Evolutionary conservation across 2,113 vertebrate genomes (phyloP).

Genomic region (Lepus americanus): DNA sequence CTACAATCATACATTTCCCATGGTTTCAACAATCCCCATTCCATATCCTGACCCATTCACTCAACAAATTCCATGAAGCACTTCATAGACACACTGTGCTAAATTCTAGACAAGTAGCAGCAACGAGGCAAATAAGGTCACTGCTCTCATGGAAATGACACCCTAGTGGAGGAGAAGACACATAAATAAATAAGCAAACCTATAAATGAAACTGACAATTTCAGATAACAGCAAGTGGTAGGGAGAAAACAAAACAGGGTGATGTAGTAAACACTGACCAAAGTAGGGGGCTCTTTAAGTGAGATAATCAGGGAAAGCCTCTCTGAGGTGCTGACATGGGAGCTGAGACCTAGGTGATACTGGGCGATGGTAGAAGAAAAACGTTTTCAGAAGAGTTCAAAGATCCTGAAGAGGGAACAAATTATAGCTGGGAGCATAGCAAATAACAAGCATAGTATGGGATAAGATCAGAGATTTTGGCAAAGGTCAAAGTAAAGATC

Average conservation of each 20-base stretch:
- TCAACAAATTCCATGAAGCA: conserved; percentile 15
- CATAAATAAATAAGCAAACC: neutral
- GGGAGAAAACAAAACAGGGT: neutral
- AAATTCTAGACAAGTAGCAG: neutral
- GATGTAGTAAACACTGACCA: neutral
- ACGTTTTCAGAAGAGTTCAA: neutral
- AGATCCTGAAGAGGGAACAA: neutral
- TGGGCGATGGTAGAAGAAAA: neutral
- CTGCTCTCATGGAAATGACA: neutral
- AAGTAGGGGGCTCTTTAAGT: neutral
- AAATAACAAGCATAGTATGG: neutral
- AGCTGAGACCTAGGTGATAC: neutral
- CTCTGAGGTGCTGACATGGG: neutral
- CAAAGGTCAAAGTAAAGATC: conserved; percentile 47
- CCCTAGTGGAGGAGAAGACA: neutral
- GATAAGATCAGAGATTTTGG: conserved; percentile 4
- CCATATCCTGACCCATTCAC: neutral
- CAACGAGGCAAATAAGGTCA: neutral
- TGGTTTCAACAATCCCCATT: neutral
- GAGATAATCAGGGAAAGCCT: neutral
- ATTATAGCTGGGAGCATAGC: neutral
- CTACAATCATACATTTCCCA: neutral
- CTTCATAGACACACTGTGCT: neutral
- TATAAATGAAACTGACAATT: neutral
- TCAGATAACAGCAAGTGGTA: neutral